Evolutionary conservation across 2,888 invertebrate genomes (phyloP).

Genomic region (Cryptophagus acutangulus): DNA sequence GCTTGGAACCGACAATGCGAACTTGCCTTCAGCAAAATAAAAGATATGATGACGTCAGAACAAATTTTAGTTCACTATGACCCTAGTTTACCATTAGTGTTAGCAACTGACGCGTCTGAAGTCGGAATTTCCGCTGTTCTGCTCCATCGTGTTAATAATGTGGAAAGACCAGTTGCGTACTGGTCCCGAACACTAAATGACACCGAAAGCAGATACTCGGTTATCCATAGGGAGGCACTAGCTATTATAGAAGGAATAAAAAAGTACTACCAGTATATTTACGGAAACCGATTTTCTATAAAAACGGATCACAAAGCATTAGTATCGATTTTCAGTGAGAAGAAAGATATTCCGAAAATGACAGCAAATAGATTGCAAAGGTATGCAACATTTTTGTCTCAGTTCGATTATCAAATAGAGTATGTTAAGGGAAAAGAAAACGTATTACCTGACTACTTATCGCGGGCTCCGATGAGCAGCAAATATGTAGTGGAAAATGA

Average conservation of each 20-base stretch:
- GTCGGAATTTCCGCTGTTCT: slow-evolving; percentile 12
- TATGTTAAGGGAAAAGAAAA: slow-evolving; percentile 16
- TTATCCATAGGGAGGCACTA: slow-evolving; percentile 2
- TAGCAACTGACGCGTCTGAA: slow-evolving; percentile 5
- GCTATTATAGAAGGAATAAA: slow-evolving; percentile 3
- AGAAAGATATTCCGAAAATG: slow-evolving; percentile 34
- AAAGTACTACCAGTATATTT: slow-evolving; percentile 32
- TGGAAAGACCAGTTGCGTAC: background rate
- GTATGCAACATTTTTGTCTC: slow-evolving; percentile 25
- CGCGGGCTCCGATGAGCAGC: too few relatives aligned
- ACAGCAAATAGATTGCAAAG: slow-evolving; percentile 34
- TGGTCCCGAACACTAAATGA: slow-evolving; percentile 2
- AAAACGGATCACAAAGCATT: slow-evolving; percentile 14
- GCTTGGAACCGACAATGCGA: slow-evolving; percentile 37
- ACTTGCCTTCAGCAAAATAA: background rate
- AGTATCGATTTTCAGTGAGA: slow-evolving; percentile 15
- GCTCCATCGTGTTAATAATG: slow-evolving; percentile 6
- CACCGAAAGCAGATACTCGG: background rate
- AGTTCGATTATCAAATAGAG: slow-evolving; percentile 16
- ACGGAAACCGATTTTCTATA: slow-evolving; percentile 23
- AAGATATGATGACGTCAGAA: slow-evolving; percentile 9
- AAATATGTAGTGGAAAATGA: too few relatives aligned
- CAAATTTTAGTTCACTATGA: slow-evolving; percentile 4
- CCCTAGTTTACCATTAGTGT: background rate
- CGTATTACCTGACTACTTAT: too few relatives aligned